phyloP scores from a whole-genome alignment of 2,888 invertebrate genomes.

The Drosophila austrosaltans region DNA sequence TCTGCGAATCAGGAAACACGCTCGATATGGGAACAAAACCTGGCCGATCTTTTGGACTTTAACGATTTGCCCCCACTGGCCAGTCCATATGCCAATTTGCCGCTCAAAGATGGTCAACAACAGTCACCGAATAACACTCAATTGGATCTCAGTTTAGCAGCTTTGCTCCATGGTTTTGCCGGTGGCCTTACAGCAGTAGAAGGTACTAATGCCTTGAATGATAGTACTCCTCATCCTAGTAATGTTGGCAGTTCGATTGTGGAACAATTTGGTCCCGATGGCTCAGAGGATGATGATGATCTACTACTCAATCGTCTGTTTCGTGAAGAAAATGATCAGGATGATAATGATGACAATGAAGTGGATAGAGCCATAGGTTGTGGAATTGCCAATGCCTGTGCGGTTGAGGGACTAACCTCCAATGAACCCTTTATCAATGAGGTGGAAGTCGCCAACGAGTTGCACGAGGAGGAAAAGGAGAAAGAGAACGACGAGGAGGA shows the following conservation, averaged over 20 bases:
- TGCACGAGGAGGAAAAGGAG: slow-evolving; percentile 16
- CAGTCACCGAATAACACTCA: slow-evolving; percentile 69
- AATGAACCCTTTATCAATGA: slow-evolving; percentile 68
- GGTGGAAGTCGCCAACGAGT: slow-evolving; percentile 58
- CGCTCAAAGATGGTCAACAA: slow-evolving; percentile 83
- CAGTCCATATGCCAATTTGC: slow-evolving; percentile 78
- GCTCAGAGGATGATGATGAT: slow-evolving; percentile 54
- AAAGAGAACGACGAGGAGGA: slow-evolving; percentile 74
- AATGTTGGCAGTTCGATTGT: slow-evolving; percentile 61
- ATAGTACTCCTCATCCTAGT: slow-evolving; percentile 77
- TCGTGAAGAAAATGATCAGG: slow-evolving; percentile 42
- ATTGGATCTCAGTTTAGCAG: slow-evolving; percentile 73
- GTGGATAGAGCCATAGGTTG: slow-evolving; percentile 19
- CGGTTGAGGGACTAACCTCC: slow-evolving; percentile 58
- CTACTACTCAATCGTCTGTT: slow-evolving; percentile 51
- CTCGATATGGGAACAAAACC: slow-evolving; percentile 85
- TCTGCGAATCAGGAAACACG: slow-evolving; percentile 82
- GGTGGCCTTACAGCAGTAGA: slow-evolving; percentile 37
- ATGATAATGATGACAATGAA: slow-evolving; percentile 33
- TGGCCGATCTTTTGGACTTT: slow-evolving; percentile 86
- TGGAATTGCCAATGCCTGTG: slow-evolving; percentile 61
- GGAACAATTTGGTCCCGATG: slow-evolving; percentile 55
- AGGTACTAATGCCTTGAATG: slow-evolving; percentile 70
- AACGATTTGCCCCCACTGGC: slow-evolving; percentile 75
- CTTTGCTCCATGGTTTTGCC: slow-evolving; percentile 66